Percentiles rank a stretch among this genome's conserved stretches.
Evolutionary conservation across 1,140 invertebrate genomes (phyloP).

Genomic region (Nylanderia fulva): DNA sequence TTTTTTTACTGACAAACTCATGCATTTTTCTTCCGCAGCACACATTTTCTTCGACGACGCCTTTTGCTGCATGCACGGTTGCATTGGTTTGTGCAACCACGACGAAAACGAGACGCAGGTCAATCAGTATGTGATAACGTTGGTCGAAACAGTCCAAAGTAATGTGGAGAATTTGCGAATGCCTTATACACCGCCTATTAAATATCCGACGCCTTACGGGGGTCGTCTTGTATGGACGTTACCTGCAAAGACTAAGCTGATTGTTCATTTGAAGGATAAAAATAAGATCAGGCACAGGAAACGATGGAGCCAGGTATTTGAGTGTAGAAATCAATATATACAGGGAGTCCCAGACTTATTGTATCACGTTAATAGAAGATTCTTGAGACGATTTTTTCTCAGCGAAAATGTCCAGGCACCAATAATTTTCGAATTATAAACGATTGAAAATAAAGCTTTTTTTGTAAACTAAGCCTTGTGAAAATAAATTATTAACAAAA

Average conservation of each 20-base stretch:
- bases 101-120: constrained; percentile 91
- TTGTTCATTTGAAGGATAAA: constrained; percentile 96
- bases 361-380: too few relatives aligned
- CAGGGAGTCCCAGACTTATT: too few relatives aligned
- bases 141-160: constrained; percentile 92
- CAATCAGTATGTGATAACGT: constrained; percentile 93
- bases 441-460: too few relatives aligned
- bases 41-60: constrained; percentile 98
- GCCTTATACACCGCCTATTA: constrained; percentile 90
- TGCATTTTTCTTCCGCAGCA: constrained; percentile 85
- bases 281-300: constrained; percentile 94
- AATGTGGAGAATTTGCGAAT: constrained; percentile 91
- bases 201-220: constrained; percentile 94
- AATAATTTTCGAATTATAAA: too few relatives aligned
- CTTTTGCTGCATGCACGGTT: constrained; percentile 87
- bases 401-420: too few relatives aligned
- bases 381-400: too few relatives aligned
- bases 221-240: constrained; percentile 94
- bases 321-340: not conserved
- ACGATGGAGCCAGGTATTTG: constrained; percentile 90
- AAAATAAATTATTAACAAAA: too few relatives aligned
- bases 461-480: too few relatives aligned
- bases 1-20: not conserved
- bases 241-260: constrained; percentile 94
- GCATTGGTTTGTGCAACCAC: constrained; percentile 89